Base-by-base conservation (phyloP, 2,113 vertebrate species). In the Ploceus nigricollis region DNA sequence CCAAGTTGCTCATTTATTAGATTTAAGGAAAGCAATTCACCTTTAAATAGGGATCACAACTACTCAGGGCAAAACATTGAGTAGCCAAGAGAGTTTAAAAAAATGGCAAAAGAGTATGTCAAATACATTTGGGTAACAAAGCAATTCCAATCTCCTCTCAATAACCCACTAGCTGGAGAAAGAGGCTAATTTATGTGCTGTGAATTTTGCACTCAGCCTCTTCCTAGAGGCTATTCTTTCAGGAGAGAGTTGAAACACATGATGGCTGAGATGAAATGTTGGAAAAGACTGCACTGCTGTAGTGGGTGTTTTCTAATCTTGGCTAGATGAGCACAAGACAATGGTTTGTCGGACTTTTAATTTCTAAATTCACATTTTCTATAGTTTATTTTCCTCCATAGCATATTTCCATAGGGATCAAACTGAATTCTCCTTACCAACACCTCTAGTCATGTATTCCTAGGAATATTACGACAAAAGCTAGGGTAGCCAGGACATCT, bases 221-320 rank as follows among this genome's bases (percentile, higher is more conserved):
- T 94, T 96, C 94, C 89, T 94, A 96, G 94, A 95, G 94, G 95
- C 95, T 96, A 91, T 96, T 96, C 91, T 72, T 91, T 96, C 82
- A 91, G 84, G 70, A 82, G 42, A 73, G 94, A 83, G 70, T 94
- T 0, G 11, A 94, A 94, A 92, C 75, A 84, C 4, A 40, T 70
- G 90, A 94, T 72, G 64, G 71, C 71, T 93, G 64, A 90, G 90
- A 92, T 48, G 75, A 93, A 93, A 91, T 78, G 44, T 73, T 94
- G 90, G 58, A 83, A 95, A 79, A 89, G 63, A 85, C 76, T 86
- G 54, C 44, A 37, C 37, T 88, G 71, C 27, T 58, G 58, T 63
- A n/a, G 39, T 93, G 66, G 63, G 27, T 76, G 47, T 81, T 91
- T 95, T 88, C 68, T 66, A 94, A 28, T 73, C 54, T 21, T 71